Percentiles rank a stretch among this genome's conserved stretches.
phyloP scores from a whole-genome alignment of 2,888 invertebrate genomes.

The Nudaria mundana region DNA sequence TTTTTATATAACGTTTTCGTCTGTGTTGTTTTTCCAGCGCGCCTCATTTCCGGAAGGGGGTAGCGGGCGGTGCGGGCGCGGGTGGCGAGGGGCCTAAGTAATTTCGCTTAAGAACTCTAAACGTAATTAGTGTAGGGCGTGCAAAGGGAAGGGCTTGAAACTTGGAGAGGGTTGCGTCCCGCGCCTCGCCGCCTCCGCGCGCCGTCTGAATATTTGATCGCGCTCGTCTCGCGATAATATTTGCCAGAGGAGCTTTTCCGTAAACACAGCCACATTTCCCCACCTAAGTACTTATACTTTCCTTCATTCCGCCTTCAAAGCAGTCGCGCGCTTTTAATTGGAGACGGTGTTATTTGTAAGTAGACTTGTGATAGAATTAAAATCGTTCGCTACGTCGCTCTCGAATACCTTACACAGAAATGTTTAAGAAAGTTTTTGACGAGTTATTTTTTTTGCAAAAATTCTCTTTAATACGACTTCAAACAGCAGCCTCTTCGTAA shows the following conservation, averaged over 20 bases:
- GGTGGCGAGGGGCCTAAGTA: slow-evolving; percentile 83
- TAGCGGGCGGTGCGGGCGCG: slow-evolving; percentile 62
- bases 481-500: slow-evolving; percentile 55
- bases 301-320: slow-evolving; percentile 70
- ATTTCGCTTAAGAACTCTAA: slow-evolving; percentile 86
- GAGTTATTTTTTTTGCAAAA: slow-evolving; percentile 62
- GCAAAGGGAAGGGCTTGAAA: slow-evolving; percentile 83
- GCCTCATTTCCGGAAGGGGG: slow-evolving; percentile 79
- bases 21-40: slow-evolving; percentile 78
- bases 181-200: slow-evolving; percentile 63
- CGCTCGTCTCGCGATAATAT: slow-evolving; percentile 79
- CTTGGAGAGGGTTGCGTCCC: slow-evolving; percentile 82
- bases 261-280: slow-evolving; percentile 76
- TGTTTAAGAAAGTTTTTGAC: slow-evolving; percentile 68
- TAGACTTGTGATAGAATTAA: slow-evolving; percentile 78
- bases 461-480: slow-evolving; percentile 65
- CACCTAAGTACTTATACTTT: slow-evolving; percentile 69
- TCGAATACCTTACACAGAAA: slow-evolving; percentile 57
- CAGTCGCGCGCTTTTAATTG: slow-evolving; percentile 77
- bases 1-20: slow-evolving; percentile 76
- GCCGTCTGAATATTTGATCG: slow-evolving; percentile 79
- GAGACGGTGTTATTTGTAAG: slow-evolving; percentile 71
- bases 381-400: slow-evolving; percentile 70
- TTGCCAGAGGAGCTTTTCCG: slow-evolving; percentile 77
- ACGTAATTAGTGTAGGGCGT: slow-evolving; percentile 85